Percentiles rank a stretch among this genome's conserved stretches.
Evolutionary conservation across 1,140 invertebrate genomes (phyloP).

Genomic region (Sycobia sp.): DNA sequence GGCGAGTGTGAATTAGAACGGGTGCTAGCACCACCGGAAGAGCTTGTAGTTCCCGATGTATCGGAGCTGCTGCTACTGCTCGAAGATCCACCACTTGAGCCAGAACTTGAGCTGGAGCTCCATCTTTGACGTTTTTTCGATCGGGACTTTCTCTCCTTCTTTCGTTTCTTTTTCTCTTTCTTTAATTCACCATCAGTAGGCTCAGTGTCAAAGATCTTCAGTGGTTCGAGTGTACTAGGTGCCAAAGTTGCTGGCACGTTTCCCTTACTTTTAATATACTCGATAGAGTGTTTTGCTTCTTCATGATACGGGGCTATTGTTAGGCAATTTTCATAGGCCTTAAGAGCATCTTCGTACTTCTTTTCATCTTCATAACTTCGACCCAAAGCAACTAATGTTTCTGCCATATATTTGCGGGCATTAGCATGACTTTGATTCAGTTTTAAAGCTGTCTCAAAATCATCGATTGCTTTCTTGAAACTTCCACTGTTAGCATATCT

Average conservation of each 20-base stretch:
- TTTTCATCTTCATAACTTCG: constrained; percentile 84
- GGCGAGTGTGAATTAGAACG: constrained; percentile 66
- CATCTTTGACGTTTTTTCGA: constrained; percentile 72
- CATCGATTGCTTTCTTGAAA: constrained; percentile 90
- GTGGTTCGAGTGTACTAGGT: constrained; percentile 51
- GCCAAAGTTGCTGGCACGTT: constrained; percentile 27
- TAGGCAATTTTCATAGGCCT: constrained; percentile 82
- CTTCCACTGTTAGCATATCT: constrained; percentile 91
- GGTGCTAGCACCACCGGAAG: constrained; percentile 68
- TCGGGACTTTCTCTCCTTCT: constrained; percentile 72
- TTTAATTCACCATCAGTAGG: constrained; percentile 59
- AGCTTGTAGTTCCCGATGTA: constrained; percentile 64
- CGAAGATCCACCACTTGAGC: constrained; percentile 58
- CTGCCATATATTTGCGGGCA: constrained; percentile 91
- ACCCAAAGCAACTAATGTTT: constrained; percentile 85
- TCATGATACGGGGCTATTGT: constrained; percentile 81
- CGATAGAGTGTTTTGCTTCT: constrained; percentile 80
- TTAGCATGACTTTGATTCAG: constrained; percentile 90
- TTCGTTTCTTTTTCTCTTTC: constrained; percentile 76
- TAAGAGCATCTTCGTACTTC: constrained; percentile 82
- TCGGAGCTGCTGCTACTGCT: constrained; percentile 68
- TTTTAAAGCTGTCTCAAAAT: constrained; percentile 89
- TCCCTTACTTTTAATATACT: constrained; percentile 73
- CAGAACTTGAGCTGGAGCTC: constrained; percentile 62
- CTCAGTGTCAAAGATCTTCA: constrained; percentile 55